Percentiles rank a stretch among this genome's conserved stretches.
Evolutionary conservation across 2,797 vertebrate genomes (phyloP).

Genomic region (Cynopterus sphinx): DNA sequence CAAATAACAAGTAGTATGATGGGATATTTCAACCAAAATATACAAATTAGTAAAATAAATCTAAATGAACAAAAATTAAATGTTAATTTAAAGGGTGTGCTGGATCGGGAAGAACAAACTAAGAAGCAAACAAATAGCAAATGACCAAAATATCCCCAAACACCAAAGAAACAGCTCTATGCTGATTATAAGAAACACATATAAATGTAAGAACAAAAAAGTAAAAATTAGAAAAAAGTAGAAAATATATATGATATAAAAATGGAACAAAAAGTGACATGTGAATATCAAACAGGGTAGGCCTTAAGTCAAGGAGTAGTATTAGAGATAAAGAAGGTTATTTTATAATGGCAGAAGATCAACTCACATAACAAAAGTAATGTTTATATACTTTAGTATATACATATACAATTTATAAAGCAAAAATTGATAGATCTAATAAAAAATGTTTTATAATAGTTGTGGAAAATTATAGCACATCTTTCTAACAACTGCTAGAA

Average conservation of each 20-base stretch:
- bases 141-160: too few relatives aligned
- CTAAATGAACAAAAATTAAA: background rate
- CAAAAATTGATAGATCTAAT: background rate
- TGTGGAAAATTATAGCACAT: background rate
- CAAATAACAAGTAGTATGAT: background rate
- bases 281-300: too few relatives aligned
- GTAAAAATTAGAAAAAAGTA: background rate
- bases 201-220: background rate
- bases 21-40: background rate
- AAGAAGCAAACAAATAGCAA: background rate
- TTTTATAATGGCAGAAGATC: background rate
- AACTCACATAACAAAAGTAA: background rate
- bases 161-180: background rate
- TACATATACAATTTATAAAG: background rate
- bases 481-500: background rate
- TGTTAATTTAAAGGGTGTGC: background rate
- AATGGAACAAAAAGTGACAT: background rate
- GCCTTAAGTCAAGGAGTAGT: too few relatives aligned
- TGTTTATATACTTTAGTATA: background rate
- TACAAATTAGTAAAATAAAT: background rate
- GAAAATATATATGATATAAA: background rate
- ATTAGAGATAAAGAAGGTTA: background rate
- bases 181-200: background rate
- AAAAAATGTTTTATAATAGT: background rate
- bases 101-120: background rate